phyloP scores from a whole-genome alignment of 2,113 vertebrate species.

The Sialia sialis region DNA sequence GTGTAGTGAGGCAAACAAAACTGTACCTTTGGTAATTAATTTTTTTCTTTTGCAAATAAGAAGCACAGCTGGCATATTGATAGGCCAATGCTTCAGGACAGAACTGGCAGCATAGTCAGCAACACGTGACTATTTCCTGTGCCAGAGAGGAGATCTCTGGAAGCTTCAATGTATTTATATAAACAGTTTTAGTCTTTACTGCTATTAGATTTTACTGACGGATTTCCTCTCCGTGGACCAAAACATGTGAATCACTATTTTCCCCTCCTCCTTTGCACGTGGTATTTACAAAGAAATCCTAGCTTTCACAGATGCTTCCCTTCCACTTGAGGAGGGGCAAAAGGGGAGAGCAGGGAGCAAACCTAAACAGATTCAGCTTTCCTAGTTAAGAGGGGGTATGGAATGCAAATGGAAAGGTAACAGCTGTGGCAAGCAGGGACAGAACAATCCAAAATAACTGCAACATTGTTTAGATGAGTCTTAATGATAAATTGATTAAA shows the following conservation, averaged over 20 bases:
- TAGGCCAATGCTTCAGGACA: background rate
- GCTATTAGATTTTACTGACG: background rate
- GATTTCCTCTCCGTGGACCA: background rate
- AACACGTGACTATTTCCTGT: background rate
- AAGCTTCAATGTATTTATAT: background rate
- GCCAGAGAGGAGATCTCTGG: background rate
- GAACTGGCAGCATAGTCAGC: background rate
- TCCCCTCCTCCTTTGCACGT: background rate
- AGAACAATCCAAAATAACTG: background rate
- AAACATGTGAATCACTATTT: background rate
- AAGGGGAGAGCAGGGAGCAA: background rate
- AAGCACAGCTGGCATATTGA: background rate
- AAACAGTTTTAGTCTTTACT: background rate
- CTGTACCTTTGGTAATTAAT: rapidly evolving
- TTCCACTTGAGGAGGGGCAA: background rate
- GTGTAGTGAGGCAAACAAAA: background rate
- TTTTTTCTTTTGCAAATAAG: background rate
- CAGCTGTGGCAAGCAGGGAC: background rate
- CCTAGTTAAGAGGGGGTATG: rapidly evolving
- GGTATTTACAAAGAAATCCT: background rate
- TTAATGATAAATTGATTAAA: background rate
- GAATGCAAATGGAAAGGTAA: background rate
- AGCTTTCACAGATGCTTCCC: background rate
- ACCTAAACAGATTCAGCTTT: background rate
- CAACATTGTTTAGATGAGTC: background rate